Evolutionary conservation across 2,797 vertebrate species (phyloP), one percentile per base, ranked within the genome.

Genomic region (Mastacembelus armatus): DNA sequence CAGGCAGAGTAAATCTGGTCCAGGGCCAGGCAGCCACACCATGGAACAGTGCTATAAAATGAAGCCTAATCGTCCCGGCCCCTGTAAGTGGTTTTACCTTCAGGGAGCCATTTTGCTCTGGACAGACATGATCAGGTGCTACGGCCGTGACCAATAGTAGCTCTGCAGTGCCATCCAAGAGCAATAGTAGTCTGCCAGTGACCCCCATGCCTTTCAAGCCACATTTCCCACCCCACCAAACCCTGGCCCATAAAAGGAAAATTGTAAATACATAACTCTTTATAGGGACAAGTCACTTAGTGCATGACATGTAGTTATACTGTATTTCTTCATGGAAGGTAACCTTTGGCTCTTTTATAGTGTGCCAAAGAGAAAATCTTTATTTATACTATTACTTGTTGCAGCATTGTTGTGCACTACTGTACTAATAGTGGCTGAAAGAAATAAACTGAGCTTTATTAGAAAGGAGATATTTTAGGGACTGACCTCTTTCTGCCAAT

Each of bases 31-130:
- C 81, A 59, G 61, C 62, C 70, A 38, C 70, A 48, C 77, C 66
- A 38, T 54, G 40, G 77, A 80, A 40, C 68, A 48, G 50, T 22
- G 77, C 81, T 81, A 80, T 89, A 87, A 87, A 90, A 80, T 47
- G 60, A 79, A 64, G 75, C 80, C 78, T 87, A 89, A 90, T 86
- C 70, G 77, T 58, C 63, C 61, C 24, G 15, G 54, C 74, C 66
- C 19, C 65, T 65, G 51, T 77, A 78, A 87, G 83, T 75, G 77
- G 22, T 85, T 77, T 80, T 83, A 77, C 80, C 86, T 80, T 84
- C 51, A n/a, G 85, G 85, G 83, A 85, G 67, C 47, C 73, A 43
- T 84, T 85, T 66, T 71, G 40, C 77, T 45, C 9, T 0, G 14
- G 54, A 66, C 71, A 57, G 84, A 78, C 81, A 59, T 44, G 66